Evolutionary conservation across 2,888 invertebrate genomes (phyloP), one percentile per base, ranked within the genome.

Genomic region (Tanytarsus gracilentus): DNA sequence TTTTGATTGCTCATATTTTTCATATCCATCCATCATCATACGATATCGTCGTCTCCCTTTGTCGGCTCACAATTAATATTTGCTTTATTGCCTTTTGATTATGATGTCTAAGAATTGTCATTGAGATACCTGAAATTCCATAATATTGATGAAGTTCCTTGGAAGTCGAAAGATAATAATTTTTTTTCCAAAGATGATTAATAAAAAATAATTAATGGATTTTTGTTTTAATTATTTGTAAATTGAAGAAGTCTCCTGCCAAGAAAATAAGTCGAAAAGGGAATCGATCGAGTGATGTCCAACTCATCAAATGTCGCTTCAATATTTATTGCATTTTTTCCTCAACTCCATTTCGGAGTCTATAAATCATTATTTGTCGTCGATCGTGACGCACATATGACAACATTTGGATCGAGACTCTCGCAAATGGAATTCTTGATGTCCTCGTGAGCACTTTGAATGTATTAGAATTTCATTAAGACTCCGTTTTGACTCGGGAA

Each of bases 321-420:
- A n/a, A n/a, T 44, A 23, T 44, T 33, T 33, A 30, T 48, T 25
- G 27, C n/a, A n/a, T n/a, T 48, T 58, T 29, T 16, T 44, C 48
- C 29, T 48, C 44, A 26, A 14, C 48, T 58, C 18, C 44, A 11
- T 29, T 58, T 18, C 11, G 44, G 14, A 44, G 48, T 48, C 58
- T 27, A 58, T 58, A 58, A 58, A 58, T 58, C 58, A 58, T 58
- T 39, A 58, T 58, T 58, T 58, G 58, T 58, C 58, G 58, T 29
- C 36, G 23, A 23, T 44, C 23, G 21, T 53, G 36, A 53, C 53
- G 53, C 33, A 33, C 53, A 36, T 36, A 53, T 33, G 33, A 53
- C 33, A 40, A 58, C 58, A 58, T 58, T 49, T 49, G 49, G 49
- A 44, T 8, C 44, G 44, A 44, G 18, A 8, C 9, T 36, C n/a